These are phyloP conservation scores for Ornithorhynchus anatinus DNA, from an alignment of 2,113 vertebrate genomes.

Conservation along the genomic window DNA sequence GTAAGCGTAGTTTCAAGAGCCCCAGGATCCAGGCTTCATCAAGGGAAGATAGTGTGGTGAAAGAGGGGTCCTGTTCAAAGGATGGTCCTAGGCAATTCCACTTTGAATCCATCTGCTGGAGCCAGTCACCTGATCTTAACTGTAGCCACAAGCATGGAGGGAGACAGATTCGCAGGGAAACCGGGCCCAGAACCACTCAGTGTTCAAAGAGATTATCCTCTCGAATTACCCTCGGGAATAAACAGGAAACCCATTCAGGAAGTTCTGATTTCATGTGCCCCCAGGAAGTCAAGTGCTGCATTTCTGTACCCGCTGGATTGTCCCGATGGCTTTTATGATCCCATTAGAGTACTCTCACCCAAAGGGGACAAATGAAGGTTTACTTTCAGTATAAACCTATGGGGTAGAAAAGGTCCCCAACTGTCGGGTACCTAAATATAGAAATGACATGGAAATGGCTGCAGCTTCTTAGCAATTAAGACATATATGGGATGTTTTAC, in stretches of 20 bases:
- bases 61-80: not conserved
- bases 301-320: not conserved
- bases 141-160: not conserved
- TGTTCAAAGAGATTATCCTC: not conserved
- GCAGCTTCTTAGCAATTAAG: not conserved
- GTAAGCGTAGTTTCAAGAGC: not conserved
- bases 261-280: not conserved
- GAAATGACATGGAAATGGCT: not conserved
- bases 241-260: not conserved
- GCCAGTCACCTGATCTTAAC: constrained; percentile 6
- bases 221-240: constrained; percentile 6
- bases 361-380: constrained; percentile 3
- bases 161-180: not conserved
- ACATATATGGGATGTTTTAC: not conserved
- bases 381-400: constrained; percentile 2
- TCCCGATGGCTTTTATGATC: not conserved
- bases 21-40: constrained; percentile 16
- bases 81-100: constrained; percentile 14
- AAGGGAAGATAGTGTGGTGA: too few relatives aligned
- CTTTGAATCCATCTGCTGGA: constrained; percentile 12
- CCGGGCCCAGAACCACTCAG: not conserved
- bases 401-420: constrained; percentile 12
- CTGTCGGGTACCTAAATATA: constrained; percentile 3
- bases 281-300: constrained; percentile 10
- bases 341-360: not conserved